phyloP scores from a whole-genome alignment of 2,113 vertebrate species.

The Cryptotis parvus region DNA sequence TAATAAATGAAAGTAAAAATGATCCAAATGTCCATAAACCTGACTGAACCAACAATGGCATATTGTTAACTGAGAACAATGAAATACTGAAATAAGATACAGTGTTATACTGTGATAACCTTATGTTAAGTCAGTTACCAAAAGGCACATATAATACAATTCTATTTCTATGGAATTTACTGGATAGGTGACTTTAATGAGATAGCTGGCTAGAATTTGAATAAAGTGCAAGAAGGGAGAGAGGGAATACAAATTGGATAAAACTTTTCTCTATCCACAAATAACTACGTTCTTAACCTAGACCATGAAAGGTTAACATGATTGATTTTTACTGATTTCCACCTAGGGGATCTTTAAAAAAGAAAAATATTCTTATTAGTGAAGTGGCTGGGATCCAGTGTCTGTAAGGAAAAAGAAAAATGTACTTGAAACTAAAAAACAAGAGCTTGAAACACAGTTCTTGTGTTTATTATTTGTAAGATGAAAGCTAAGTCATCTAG shows the following conservation, averaged over 20 bases:
- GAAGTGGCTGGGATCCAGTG: not conserved
- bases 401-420: not conserved
- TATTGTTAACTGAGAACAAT: not conserved
- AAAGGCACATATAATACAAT: not conserved
- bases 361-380: not conserved
- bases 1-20: not conserved
- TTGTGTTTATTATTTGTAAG: not conserved
- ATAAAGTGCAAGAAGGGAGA: no score
- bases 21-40: not conserved
- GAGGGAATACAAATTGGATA: not conserved
- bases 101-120: not conserved
- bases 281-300: constrained; percentile 12
- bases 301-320: not conserved
- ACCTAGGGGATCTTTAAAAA: not conserved
- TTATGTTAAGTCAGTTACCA: not conserved
- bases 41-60: not conserved
- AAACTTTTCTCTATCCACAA: not conserved
- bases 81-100: not conserved
- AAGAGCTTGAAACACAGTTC: not conserved
- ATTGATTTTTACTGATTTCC: not conserved
- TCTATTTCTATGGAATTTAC: not conserved
- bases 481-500: not conserved
- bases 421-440: not conserved
- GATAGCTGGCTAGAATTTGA: not conserved
- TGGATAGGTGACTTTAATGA: not conserved